Evolutionary conservation across 2,888 invertebrate genomes (phyloP), one percentile per base, ranked within the genome.

Genomic region (Patella caerulea): DNA sequence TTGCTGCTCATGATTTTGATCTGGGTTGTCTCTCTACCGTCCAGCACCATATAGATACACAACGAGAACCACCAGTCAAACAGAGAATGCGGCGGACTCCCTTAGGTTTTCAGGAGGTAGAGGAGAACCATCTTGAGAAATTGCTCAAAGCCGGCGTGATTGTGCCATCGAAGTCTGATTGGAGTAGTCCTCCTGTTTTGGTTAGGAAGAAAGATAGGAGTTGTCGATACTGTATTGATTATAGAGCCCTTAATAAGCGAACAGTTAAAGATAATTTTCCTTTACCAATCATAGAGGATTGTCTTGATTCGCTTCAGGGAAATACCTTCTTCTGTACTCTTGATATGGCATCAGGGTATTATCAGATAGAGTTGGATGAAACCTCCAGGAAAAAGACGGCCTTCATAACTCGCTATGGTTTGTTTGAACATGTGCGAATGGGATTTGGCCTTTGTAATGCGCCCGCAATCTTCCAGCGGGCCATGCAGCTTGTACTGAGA

Each of bases 401-500:
- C n/a, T n/a, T n/a, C n/a, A n/a, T n/a, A n/a, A n/a, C n/a, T n/a
- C n/a, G n/a, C n/a, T n/a, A n/a, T n/a, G n/a, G n/a, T n/a, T n/a
- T n/a, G n/a, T n/a, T n/a, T n/a, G n/a, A n/a, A n/a, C n/a, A n/a
- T n/a, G n/a, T n/a, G n/a, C n/a, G n/a, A n/a, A n/a, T n/a, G n/a
- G n/a, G n/a, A n/a, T n/a, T n/a, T n/a, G n/a, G n/a, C n/a, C n/a
- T n/a, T n/a, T n/a, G n/a, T n/a, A 82, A 81, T 70, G 81, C 83
- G 9, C 84, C 81, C 14, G n/a, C 82, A 2, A 83, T 83, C 0
- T 81, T 73, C 69, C 59, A 71, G 2, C 17, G 81, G 15, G 78
- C 76, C 0, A 81, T 83, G 78, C 80, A 82, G 56, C 56, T 79
- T n/a, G 79, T 81, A 4, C 70, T 83, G 2, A 53, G 78, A n/a